These are phyloP conservation scores for Chelonus insularis DNA, from an alignment of 1,140 invertebrate species.

Conservation along the genomic window DNA sequence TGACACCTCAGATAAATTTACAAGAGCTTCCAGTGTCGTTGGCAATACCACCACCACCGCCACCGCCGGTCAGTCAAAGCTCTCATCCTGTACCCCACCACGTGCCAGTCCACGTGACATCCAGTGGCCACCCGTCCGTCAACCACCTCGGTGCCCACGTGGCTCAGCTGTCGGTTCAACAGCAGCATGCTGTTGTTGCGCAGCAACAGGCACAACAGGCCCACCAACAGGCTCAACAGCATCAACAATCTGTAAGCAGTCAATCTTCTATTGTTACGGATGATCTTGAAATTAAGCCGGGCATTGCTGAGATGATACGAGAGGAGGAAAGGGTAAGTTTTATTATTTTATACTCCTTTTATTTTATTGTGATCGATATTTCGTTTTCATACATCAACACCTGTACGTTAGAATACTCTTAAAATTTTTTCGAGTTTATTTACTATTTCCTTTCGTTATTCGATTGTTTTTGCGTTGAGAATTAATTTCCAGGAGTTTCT, in stretches of 20 bases:
- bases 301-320: conserved; percentile 92
- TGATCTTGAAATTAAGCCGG: conserved; percentile 88
- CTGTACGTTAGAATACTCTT: too few species aligned
- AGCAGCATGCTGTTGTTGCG: conserved; percentile 38
- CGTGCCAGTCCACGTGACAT: conserved; percentile 58
- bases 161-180: conserved; percentile 43
- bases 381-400: too few species aligned
- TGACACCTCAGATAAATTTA: conserved; percentile 55
- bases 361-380: too few species aligned
- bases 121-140: conserved; percentile 47
- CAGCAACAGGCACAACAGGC: conserved; percentile 48
- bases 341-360: conserved; percentile 17
- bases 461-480: too few species aligned
- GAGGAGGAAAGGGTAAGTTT: conserved; percentile 91
- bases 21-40: conserved; percentile 56
- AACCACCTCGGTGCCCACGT: conserved; percentile 57
- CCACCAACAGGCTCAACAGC: conserved; percentile 55
- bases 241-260: conserved; percentile 42
- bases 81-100: conserved; percentile 57
- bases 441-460: too few species aligned
- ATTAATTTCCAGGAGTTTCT: too few species aligned
- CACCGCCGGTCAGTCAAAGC: conserved; percentile 45
- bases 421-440: too few species aligned
- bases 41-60: conserved; percentile 48
- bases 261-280: conserved; percentile 58